Percentiles rank a stretch among this genome's conserved stretches.
Evolutionary conservation across 92 coral and sea anemone genomes (phyloP).

Genomic region (Desmophyllum pertusum): DNA sequence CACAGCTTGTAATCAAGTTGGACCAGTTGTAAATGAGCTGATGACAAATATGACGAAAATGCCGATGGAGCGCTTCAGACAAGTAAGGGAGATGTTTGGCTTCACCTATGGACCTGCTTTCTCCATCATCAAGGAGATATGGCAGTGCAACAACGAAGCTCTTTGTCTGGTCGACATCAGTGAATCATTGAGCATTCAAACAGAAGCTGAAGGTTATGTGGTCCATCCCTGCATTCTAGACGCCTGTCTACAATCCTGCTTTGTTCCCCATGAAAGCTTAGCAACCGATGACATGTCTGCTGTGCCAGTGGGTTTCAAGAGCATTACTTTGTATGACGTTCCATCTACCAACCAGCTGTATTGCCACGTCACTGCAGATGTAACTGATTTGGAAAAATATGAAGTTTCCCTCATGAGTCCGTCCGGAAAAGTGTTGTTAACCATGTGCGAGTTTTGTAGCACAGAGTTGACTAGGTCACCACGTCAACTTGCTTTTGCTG

Average conservation of each 20-base stretch:
- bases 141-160: conserved; percentile 71
- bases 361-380: conserved; percentile 66
- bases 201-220: conserved; percentile 63
- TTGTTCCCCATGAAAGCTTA: conserved; percentile 24
- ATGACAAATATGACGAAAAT: conserved; percentile 54
- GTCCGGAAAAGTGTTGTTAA: conserved; percentile 49
- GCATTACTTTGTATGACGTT: not conserved
- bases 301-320: conserved; percentile 54
- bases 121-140: conserved; percentile 68
- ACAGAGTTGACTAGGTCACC: conserved; percentile 56
- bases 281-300: conserved; percentile 18
- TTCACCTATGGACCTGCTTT: conserved; percentile 81
- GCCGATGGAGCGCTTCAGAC: conserved; percentile 61
- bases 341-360: conserved; percentile 32
- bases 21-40: conserved; percentile 33
- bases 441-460: conserved; percentile 56
- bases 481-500: conserved; percentile 19
- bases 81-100: conserved; percentile 61
- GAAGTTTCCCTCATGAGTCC: conserved; percentile 58
- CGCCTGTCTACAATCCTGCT: conserved; percentile 87
- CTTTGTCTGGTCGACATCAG: conserved; percentile 66
- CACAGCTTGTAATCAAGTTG: not conserved
- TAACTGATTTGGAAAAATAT: conserved; percentile 29
- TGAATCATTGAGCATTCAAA: not conserved
- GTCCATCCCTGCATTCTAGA: conserved; percentile 90